A percentile compares a stretch with the other conserved stretches of the same genome.
Evolutionary conservation across 1,140 invertebrate species (phyloP).

Genomic region (Papilio aristodemus): DNA sequence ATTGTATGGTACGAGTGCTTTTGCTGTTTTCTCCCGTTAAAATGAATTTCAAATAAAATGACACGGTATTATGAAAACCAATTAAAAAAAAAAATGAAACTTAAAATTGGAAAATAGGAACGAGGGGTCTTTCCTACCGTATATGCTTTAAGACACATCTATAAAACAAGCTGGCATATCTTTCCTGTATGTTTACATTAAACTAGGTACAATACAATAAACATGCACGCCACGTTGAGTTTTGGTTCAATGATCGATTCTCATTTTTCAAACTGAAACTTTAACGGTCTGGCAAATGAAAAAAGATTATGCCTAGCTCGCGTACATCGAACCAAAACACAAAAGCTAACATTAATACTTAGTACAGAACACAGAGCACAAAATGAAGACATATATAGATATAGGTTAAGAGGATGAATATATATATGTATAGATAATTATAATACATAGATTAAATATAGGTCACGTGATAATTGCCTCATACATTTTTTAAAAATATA

Average conservation of each 20-base stretch:
- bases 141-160: conserved; percentile 72
- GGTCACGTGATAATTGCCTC: conserved; percentile 79
- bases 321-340: conserved; percentile 76
- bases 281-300: conserved; percentile 47
- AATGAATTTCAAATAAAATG: conserved; percentile 22
- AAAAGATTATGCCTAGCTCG: conserved; percentile 47
- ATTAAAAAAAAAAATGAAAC: conserved; percentile 50
- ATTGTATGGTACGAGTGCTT: conserved; percentile 42
- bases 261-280: conserved; percentile 51
- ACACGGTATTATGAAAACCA: conserved; percentile 27
- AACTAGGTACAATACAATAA: conserved; percentile 74
- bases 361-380: conserved; percentile 78
- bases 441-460: conserved; percentile 69
- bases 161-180: conserved; percentile 77
- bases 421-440: conserved; percentile 61
- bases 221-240: conserved; percentile 77
- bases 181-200: conserved; percentile 65
- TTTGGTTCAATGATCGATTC: conserved; percentile 76
- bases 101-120: conserved; percentile 64
- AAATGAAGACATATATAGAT: conserved; percentile 79
- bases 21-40: conserved; percentile 25
- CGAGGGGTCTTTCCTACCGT: conserved; percentile 66
- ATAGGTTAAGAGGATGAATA: conserved; percentile 69
- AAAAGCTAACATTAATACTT: conserved; percentile 79
- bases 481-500: conserved; percentile 62